Conservation (phyloP, 2,113 vertebrate genomes). For the Datnioides undecimradiatus region DNA sequence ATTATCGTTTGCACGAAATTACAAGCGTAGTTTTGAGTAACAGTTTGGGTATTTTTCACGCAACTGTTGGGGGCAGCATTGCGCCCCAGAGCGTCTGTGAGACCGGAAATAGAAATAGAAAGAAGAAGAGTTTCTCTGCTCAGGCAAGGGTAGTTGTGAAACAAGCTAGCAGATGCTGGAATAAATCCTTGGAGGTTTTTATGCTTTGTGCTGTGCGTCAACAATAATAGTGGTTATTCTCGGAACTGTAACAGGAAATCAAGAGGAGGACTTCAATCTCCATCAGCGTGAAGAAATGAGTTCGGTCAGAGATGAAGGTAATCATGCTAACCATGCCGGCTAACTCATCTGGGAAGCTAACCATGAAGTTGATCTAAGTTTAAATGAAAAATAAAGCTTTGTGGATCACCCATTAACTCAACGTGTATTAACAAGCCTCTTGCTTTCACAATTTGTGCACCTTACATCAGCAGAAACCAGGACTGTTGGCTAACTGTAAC, state of each 20-base stretch:
- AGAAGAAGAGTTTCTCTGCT: constrained; percentile 11
- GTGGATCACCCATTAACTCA: rapidly evolving
- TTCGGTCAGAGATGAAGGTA: constrained; percentile 70
- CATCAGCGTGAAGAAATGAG: constrained; percentile 58
- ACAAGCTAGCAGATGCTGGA: constrained; percentile 2
- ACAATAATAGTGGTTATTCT: background rate
- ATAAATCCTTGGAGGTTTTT: rapidly evolving
- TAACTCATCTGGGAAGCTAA: constrained; percentile 27
- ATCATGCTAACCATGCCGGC: constrained; percentile 28
- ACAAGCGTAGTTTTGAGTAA: background rate
- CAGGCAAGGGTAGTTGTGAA: constrained; percentile 28
- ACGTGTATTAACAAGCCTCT: rapidly evolving
- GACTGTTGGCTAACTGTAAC: background rate
- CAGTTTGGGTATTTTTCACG: background rate
- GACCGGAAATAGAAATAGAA: background rate
- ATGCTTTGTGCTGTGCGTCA: background rate
- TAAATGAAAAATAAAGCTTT: constrained; percentile 4
- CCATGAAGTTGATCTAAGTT: background rate
- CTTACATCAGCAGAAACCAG: background rate
- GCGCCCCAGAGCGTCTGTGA: background rate
- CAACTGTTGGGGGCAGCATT: constrained; percentile 30
- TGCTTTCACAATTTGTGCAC: background rate
- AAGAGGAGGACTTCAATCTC: background rate
- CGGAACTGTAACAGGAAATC: background rate
- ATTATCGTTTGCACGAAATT: background rate